Evolutionary conservation across 53 echinoderm and acorn worm genomes (phyloP).

Genomic region (Paelopatides confundens): DNA sequence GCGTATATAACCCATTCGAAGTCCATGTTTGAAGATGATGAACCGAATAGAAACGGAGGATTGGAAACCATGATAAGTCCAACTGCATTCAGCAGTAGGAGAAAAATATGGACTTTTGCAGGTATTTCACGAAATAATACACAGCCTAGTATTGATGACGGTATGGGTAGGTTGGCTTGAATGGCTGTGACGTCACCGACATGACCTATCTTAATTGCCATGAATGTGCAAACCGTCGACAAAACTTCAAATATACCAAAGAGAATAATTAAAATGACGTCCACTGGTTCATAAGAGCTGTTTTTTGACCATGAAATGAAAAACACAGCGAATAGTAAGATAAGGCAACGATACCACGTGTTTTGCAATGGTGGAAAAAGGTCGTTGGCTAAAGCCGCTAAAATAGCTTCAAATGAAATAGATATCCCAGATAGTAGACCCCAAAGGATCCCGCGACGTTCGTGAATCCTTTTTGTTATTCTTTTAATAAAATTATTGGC

Average conservation of each 20-base stretch:
- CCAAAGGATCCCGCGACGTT: constrained; percentile 12
- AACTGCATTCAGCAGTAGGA: constrained; percentile 5
- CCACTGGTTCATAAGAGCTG: not conserved
- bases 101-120: not conserved
- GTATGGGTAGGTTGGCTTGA: constrained; percentile 28
- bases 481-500: too few relatives aligned
- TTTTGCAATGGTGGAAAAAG: constrained; percentile 3
- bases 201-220: constrained; percentile 6
- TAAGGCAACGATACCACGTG: constrained; percentile 1
- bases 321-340: not conserved
- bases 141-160: constrained; percentile 22
- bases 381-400: constrained; percentile 15
- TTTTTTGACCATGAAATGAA: not conserved
- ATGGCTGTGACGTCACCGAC: constrained; percentile 38
- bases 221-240: constrained; percentile 21
- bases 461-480: not conserved
- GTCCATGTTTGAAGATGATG: not conserved
- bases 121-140: constrained; percentile 4
- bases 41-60: constrained; percentile 7
- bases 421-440: constrained; percentile 16
- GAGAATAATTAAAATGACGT: not conserved
- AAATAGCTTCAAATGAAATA: constrained; percentile 27
- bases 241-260: constrained; percentile 10
- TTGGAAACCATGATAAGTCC: constrained; percentile 27
- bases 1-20: not conserved